These are phyloP conservation scores for Pseudomugil tenellus DNA, from an alignment of 2,797 vertebrate genomes.

Conservation along the genomic window DNA sequence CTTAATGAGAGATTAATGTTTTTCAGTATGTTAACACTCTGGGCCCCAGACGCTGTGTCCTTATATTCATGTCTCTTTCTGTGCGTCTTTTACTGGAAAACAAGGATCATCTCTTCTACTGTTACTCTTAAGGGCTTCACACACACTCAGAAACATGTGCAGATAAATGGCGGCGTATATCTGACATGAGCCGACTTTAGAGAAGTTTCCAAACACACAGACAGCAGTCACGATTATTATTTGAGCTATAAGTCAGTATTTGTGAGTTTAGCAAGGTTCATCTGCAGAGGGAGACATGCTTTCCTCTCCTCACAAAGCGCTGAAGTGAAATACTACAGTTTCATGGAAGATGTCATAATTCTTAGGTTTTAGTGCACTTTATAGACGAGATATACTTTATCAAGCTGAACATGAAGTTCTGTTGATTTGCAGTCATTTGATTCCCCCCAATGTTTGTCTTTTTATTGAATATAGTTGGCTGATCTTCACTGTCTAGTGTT, in stretches of 20 bases:
- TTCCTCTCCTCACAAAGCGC: slow-evolving; percentile 15
- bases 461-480: slow-evolving; percentile 40
- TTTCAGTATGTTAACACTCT: slow-evolving; percentile 13
- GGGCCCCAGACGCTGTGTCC: slow-evolving; percentile 28
- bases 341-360: slow-evolving; percentile 40
- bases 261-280: slow-evolving; percentile 6
- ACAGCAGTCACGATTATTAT: slow-evolving; percentile 39
- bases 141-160: background rate
- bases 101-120: slow-evolving; percentile 3
- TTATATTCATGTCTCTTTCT: slow-evolving; percentile 8
- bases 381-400: slow-evolving; percentile 43
- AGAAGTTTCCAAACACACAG: background rate
- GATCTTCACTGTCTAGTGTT: slow-evolving; percentile 22
- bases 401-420: slow-evolving; percentile 23
- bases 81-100: background rate
- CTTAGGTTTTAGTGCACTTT: slow-evolving; percentile 41
- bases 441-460: slow-evolving; percentile 25
- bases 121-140: background rate
- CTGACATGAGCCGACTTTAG: background rate
- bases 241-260: slow-evolving; percentile 20
- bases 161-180: slow-evolving; percentile 23
- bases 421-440: slow-evolving; percentile 43
- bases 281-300: slow-evolving; percentile 2
- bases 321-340: slow-evolving; percentile 12
- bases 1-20: slow-evolving; percentile 46